These are phyloP conservation scores for Phymatocera aterrima DNA, from an alignment of 2,888 invertebrate genomes.

Conservation along the genomic window DNA sequence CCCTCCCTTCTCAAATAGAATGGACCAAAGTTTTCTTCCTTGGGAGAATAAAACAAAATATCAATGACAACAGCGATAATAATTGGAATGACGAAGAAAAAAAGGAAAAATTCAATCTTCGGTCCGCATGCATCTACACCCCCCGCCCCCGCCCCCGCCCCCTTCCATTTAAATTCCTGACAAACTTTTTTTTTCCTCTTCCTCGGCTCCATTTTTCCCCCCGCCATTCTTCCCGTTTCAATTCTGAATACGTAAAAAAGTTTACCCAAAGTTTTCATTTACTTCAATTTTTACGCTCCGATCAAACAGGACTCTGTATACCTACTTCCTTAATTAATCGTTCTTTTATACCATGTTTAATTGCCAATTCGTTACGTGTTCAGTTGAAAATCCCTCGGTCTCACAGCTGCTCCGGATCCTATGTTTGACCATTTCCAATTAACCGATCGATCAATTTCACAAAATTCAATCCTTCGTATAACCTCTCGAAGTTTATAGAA, in stretches of 20 bases:
- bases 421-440: conserved; percentile 20
- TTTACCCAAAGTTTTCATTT: background rate
- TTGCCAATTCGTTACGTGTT: conserved; percentile 31
- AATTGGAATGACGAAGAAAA: background rate
- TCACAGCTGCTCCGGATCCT: background rate
- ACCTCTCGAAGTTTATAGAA: background rate
- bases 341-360: conserved; percentile 17
- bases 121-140: background rate
- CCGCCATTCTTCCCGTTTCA: background rate
- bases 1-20: background rate
- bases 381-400: conserved; percentile 15
- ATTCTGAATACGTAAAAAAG: background rate
- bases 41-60: background rate
- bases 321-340: conserved; percentile 26
- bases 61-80: background rate
- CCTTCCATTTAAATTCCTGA: background rate
- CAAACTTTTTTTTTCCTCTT: background rate
- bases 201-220: background rate
- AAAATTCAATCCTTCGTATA: background rate
- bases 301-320: background rate
- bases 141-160: background rate
- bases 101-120: background rate
- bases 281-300: background rate
- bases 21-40: conserved; percentile 13
- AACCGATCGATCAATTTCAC: conserved; percentile 32